Percentiles rank a stretch among this genome's conserved stretches.
Evolutionary conservation across 2,797 vertebrate genomes (phyloP).

Genomic region (Phyllotis vaccarum): DNA sequence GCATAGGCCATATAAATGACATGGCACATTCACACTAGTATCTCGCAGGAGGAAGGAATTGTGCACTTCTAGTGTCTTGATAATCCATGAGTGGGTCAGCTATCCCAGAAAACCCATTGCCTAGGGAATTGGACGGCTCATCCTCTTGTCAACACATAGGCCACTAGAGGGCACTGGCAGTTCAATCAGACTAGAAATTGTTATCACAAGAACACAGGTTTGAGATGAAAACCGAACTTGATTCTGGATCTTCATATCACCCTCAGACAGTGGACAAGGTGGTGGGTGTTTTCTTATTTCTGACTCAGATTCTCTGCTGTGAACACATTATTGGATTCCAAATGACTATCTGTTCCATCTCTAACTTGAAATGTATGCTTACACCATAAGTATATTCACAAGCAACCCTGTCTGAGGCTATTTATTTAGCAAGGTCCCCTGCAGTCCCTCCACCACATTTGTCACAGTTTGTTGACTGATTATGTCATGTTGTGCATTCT

Average conservation of each 20-base stretch:
- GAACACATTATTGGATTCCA: not conserved
- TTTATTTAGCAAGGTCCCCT: no score
- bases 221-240: not conserved
- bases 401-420: not conserved
- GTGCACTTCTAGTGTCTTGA: not conserved
- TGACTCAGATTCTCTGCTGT: not conserved
- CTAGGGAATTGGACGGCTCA: not conserved
- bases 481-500: not conserved
- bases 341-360: not conserved
- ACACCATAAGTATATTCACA: not conserved
- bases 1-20: not conserved
- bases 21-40: not conserved
- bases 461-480: not conserved
- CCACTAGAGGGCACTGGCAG: slow-evolving; percentile 54
- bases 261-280: not conserved
- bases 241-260: not conserved
- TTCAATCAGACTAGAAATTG: not conserved
- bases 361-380: not conserved
- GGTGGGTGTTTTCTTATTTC: not conserved
- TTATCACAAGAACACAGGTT: not conserved
- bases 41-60: not conserved
- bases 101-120: not conserved
- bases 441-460: not conserved
- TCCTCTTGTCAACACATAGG: not conserved
- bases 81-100: not conserved